Evolutionary conservation across 2,113 vertebrate genomes (phyloP).

Genomic region (Colinus virginianus): DNA sequence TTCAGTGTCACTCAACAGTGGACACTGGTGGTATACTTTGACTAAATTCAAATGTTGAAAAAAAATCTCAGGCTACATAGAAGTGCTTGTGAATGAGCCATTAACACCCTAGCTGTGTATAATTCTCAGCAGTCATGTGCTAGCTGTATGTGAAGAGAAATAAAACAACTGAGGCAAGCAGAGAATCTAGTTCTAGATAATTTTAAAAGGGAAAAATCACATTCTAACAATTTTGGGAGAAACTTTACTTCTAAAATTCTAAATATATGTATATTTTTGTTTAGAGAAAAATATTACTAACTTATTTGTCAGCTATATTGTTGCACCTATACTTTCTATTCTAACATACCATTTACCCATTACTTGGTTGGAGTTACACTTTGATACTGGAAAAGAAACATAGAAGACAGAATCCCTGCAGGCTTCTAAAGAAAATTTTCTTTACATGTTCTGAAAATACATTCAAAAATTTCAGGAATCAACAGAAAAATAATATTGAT

Average conservation of each 20-base stretch:
- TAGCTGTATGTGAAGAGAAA: not conserved
- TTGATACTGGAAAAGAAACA: not conserved
- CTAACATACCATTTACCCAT: not conserved
- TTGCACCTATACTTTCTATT: not conserved
- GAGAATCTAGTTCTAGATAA: not conserved
- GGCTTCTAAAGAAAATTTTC: not conserved
- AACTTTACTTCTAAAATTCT: not conserved
- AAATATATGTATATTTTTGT: not conserved
- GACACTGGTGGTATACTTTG: not conserved
- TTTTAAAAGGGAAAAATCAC: not conserved
- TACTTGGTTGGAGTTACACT: not conserved
- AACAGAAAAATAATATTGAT: not conserved
- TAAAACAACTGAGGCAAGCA: not conserved
- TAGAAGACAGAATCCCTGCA: not conserved
- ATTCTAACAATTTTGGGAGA: not conserved
- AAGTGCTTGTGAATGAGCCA: not conserved
- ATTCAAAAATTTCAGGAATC: not conserved
- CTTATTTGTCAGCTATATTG: not conserved
- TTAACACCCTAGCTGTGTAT: not conserved
- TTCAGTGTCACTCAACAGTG: fast-evolving
- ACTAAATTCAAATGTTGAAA: not conserved
- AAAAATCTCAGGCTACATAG: not conserved
- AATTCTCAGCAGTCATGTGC: not conserved
- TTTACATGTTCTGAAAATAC: not conserved
- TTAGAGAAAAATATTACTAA: not conserved